Evolutionary conservation across 2,113 vertebrate genomes (phyloP), one percentile per base, ranked within the genome.

Genomic region (Calyptommatus sinebrachiatus): DNA sequence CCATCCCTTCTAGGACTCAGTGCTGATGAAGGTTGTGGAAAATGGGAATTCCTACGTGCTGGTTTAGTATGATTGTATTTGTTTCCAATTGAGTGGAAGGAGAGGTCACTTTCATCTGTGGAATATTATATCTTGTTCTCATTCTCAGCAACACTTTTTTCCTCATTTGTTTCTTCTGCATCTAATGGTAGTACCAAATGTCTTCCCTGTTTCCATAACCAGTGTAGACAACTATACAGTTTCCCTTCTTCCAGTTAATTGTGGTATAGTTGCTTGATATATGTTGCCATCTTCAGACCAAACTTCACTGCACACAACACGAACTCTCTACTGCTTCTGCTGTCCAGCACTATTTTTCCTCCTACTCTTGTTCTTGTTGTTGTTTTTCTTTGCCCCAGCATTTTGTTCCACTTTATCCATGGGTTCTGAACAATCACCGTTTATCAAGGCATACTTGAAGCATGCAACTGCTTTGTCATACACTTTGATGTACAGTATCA

Each of bases 211-310:
- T 99, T 75, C 97, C 97, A 31, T 99, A 99, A 61, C 93, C 95
- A 0, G 89, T 95, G 78, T 95, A 99, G 85, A 96, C 84, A 50
- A 99, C 96, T 24, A 96, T 6, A 83, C 98, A 99, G 0, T 96
- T 97, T 79, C 95, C 96, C 71, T 86, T 96, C 80, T 96, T 94
- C n/a, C 91, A 90, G 65, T 97, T 94, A 85, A 99, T 78, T 8
- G 97, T 97, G 68, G 91, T 86, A 99, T 95, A 11, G 95, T 97
- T 57, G 98, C 98, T 77, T 94, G 87, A 74, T 99, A 99, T 48
- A 97, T 22, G 5, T 96, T 97, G 41, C 98, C 96, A 22, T 99
- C 98, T 91, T 96, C 96, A 75, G 98, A 97, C 98, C 98, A 99
- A 88, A 96, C 87, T 1, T 97, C 97, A 81, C 78, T 92, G 86